Percentiles rank a stretch among this genome's conserved stretches.
These are phyloP conservation scores for Hirtodrosophila confusa DNA, from an alignment of 2,888 invertebrate species.

Conservation along the genomic window DNA sequence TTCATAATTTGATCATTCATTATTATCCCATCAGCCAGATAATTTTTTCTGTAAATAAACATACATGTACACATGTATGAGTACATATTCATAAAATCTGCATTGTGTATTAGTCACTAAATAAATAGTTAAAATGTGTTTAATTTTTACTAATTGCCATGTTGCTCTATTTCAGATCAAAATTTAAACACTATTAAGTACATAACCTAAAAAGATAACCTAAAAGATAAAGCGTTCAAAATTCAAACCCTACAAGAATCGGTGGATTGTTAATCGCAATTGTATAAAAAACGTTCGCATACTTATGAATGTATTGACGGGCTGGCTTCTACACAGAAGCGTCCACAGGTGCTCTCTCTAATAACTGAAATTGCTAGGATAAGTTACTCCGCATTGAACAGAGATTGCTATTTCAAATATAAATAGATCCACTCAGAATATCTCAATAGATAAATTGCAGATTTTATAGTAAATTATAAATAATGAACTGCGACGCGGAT, in stretches of 20 bases:
- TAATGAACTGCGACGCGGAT: background rate
- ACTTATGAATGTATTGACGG: constrained; percentile 4
- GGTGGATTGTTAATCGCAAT: constrained; percentile 3
- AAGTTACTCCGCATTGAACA: background rate
- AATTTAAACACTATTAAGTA: constrained; percentile 6
- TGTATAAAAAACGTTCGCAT: background rate
- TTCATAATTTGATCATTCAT: no score
- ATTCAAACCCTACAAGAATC: constrained; percentile 1
- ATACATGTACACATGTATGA: no score
- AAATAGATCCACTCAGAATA: constrained; percentile 7
- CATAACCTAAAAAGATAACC: no score
- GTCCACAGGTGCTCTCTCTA: constrained; percentile 21
- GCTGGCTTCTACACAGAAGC: constrained; percentile 6
- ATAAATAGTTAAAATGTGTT: background rate
- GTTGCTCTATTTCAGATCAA: constrained; percentile 5
- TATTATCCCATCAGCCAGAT: no score
- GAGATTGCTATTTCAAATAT: constrained; percentile 5
- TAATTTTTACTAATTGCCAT: constrained; percentile 10
- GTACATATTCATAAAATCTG: background rate
- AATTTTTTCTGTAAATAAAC: no score
- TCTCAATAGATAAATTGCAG: constrained; percentile 2
- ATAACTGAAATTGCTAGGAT: constrained; percentile 14
- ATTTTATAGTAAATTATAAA: constrained; percentile 4
- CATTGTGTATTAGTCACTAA: background rate
- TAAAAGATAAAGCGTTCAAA: no score